Evolutionary conservation across 2,888 invertebrate genomes (phyloP).

Genomic region (Hypomecis atomaria): DNA sequence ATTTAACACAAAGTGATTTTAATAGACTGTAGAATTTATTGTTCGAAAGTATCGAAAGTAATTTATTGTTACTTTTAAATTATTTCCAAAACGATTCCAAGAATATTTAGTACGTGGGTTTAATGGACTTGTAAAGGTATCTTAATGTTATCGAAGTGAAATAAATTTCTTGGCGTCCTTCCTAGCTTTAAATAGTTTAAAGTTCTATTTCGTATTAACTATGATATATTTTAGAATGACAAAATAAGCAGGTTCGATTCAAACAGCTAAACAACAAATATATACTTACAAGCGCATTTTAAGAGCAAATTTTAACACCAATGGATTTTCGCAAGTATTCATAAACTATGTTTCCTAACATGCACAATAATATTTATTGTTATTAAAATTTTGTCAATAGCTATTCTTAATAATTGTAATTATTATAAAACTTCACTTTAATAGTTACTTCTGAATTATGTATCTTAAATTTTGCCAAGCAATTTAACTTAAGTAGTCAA

Average conservation of each 20-base stretch:
- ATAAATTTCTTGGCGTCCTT: constrained; percentile 73
- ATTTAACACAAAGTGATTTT: constrained; percentile 68
- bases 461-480: constrained; percentile 35
- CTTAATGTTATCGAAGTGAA: constrained; percentile 59
- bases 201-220: constrained; percentile 50
- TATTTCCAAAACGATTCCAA: constrained; percentile 78
- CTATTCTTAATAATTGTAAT: constrained; percentile 30
- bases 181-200: constrained; percentile 80
- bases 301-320: not conserved
- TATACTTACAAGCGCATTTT: constrained; percentile 2
- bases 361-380: constrained; percentile 35
- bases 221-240: constrained; percentile 22
- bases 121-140: constrained; percentile 56
- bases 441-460: constrained; percentile 27
- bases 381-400: constrained; percentile 37
- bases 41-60: constrained; percentile 67
- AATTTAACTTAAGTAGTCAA: constrained; percentile 38
- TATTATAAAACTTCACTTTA: constrained; percentile 32
- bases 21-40: constrained; percentile 79
- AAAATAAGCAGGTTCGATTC: constrained; percentile 27
- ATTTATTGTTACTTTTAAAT: constrained; percentile 83
- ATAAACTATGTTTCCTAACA: constrained; percentile 21
- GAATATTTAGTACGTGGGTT: constrained; percentile 62
- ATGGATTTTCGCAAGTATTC: not conserved
- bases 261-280: constrained; percentile 18